Percentiles rank a stretch among this genome's conserved stretches.
These are phyloP conservation scores for Balanococcus diminutus DNA, from an alignment of 2,888 invertebrate species.

Conservation along the genomic window DNA sequence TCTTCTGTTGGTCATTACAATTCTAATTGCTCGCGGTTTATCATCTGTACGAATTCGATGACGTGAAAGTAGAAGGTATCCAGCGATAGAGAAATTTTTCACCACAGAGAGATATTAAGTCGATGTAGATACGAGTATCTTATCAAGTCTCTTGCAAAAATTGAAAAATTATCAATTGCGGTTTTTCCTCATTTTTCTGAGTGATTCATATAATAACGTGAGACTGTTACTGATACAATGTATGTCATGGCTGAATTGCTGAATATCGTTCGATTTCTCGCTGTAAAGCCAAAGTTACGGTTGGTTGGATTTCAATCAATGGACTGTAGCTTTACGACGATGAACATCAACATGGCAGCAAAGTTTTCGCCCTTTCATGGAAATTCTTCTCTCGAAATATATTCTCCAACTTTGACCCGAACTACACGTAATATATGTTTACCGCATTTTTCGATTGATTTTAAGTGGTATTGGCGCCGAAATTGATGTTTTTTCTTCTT, in stretches of 20 bases:
- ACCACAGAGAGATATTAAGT: too few species aligned
- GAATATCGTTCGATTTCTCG: not conserved
- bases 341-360: not conserved
- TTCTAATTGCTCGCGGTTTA: not conserved
- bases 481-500: not conserved
- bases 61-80: not conserved
- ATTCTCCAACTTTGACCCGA: not conserved
- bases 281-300: not conserved
- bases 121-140: too few species aligned
- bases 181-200: not conserved
- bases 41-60: not conserved
- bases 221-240: not conserved
- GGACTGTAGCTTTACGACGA: not conserved
- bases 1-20: not conserved
- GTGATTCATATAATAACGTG: not conserved
- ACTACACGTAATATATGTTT: not conserved
- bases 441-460: not conserved
- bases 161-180: not conserved
- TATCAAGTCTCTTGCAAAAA: not conserved
- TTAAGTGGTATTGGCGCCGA: slow-evolving; percentile 1
- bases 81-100: not conserved
- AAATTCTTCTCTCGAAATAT: not conserved
- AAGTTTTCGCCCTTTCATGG: not conserved
- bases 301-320: not conserved
- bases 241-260: not conserved